phyloP scores from a whole-genome alignment of 1,140 invertebrate species.

The Ostrea denselamellosa region DNA sequence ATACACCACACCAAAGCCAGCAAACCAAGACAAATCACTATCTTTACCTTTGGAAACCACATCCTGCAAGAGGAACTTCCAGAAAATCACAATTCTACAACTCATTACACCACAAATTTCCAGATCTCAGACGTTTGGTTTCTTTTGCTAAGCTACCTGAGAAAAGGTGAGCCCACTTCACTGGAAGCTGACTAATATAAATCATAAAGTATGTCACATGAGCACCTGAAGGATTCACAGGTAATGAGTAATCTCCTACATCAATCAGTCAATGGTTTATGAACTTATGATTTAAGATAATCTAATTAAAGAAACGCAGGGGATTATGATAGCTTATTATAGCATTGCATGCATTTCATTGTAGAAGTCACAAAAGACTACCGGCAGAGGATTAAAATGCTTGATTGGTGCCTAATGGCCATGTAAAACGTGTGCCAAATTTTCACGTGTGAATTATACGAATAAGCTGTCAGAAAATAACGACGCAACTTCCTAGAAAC shows the following conservation, averaged over 20 bases:
- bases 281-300: conserved; percentile 18
- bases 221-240: background rate
- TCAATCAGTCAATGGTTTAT: conserved; percentile 16
- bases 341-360: background rate
- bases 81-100: background rate
- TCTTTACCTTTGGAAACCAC: conserved; percentile 29
- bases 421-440: background rate
- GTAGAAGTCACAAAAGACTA: background rate
- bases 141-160: too few species aligned
- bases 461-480: background rate
- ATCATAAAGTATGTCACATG: conserved; percentile 2
- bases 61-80: conserved; percentile 6
- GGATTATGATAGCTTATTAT: background rate
- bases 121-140: too few species aligned
- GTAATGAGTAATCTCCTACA: conserved; percentile 7
- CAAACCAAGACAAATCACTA: background rate
- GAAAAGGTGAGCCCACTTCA: too few species aligned
- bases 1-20: background rate
- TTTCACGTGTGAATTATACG: background rate
- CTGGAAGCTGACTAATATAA: background rate
- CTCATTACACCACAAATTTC: too few species aligned
- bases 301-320: conserved; percentile 31
- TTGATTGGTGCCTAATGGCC: background rate
- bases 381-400: background rate
- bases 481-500: background rate